Evolutionary conservation across 2,888 invertebrate genomes (phyloP).

Genomic region (Orgyia antiqua): DNA sequence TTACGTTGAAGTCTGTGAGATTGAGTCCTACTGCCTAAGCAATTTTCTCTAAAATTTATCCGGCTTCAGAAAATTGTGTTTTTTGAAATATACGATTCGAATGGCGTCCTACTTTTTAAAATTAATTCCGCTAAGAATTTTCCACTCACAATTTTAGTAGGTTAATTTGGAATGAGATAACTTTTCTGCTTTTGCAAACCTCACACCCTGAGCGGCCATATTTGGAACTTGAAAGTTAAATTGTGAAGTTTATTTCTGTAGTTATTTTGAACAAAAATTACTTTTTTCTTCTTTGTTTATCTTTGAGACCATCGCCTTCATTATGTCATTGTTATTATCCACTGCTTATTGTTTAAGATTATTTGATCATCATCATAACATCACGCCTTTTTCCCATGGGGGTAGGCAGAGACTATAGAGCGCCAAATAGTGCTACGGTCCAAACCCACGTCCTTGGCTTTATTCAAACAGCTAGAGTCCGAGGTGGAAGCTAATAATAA

Average conservation of each 20-base stretch:
- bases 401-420: too few species aligned
- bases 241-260: slow-evolving; percentile 3
- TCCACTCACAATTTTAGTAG: slow-evolving; percentile 15
- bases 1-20: too few species aligned
- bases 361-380: too few species aligned
- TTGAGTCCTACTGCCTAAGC: too few species aligned
- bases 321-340: background rate
- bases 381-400: too few species aligned
- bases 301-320: background rate
- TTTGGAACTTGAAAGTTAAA: slow-evolving; percentile 13
- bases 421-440: too few species aligned
- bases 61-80: slow-evolving; percentile 15
- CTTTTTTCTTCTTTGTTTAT: slow-evolving; percentile 9
- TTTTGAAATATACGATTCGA: slow-evolving; percentile 6
- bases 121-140: slow-evolving; percentile 26
- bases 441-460: too few species aligned
- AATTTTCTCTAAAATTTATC: too few species aligned
- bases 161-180: slow-evolving; percentile 17
- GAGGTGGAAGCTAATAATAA: too few species aligned
- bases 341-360: too few species aligned
- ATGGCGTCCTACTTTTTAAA: slow-evolving; percentile 24
- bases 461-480: too few species aligned
- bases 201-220: slow-evolving; percentile 8
- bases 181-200: slow-evolving; percentile 21
- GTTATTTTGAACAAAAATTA: slow-evolving; percentile 17